Percentiles rank a stretch among this genome's conserved stretches.
phyloP scores from a whole-genome alignment of 2,797 vertebrate species.

The Enteromius viviparus region DNA sequence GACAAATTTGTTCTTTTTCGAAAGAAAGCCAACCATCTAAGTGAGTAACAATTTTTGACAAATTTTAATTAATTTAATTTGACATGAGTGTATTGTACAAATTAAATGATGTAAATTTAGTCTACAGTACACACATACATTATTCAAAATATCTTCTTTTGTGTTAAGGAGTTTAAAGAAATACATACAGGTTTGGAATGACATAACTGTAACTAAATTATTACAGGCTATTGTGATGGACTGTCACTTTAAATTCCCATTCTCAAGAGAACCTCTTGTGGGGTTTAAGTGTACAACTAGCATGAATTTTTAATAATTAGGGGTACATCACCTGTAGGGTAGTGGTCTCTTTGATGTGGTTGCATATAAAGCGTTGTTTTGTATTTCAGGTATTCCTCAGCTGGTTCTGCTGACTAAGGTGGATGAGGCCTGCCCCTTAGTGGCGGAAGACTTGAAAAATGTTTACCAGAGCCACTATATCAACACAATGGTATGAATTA shows the following conservation, averaged over 20 bases:
- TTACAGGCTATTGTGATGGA: background rate
- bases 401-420: constrained; percentile 73
- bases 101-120: background rate
- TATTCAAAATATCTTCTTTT: background rate
- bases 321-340: background rate
- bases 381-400: constrained; percentile 66
- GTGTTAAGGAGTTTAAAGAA: background rate
- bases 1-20: constrained; percentile 69
- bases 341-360: background rate
- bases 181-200: background rate
- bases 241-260: background rate
- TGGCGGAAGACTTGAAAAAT: constrained; percentile 65
- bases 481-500: constrained; percentile 33
- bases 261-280: background rate
- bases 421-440: constrained; percentile 72
- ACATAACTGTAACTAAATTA: background rate
- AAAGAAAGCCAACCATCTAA: constrained; percentile 67
- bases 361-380: background rate
- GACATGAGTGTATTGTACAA: background rate
- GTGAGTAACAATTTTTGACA: constrained; percentile 55
- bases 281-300: background rate
- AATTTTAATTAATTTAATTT: background rate
- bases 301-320: background rate
- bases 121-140: background rate
- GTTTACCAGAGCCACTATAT: constrained; percentile 71